Base-by-base conservation (phyloP, 2,113 vertebrate species). In the Xyliphius kryptos region DNA sequence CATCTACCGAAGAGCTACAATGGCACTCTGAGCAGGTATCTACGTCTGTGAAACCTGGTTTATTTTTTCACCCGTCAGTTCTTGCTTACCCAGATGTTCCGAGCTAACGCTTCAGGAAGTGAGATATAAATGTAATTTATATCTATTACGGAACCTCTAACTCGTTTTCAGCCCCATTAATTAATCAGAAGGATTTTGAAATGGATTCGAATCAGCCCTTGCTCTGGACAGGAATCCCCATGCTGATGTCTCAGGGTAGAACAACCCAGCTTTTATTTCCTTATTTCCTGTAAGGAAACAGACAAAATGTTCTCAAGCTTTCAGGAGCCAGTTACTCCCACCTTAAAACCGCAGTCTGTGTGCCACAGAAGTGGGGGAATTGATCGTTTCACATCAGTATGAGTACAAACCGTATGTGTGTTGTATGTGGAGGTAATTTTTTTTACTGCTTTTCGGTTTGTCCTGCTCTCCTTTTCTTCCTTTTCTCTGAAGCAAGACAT, bases 281-380 rank as follows among this genome's bases (percentile, higher is more conserved):
- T 67, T 61, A 68, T 77, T 74, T 79, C 67, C 67, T 73, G 68
- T 51, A 66, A 77, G 62, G 62, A 36, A 74, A 73, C 68, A 40
- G n/a, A 15, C 54, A 61, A 61, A 65, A 67, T 65, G 16, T 73
- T 70, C 15, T 19, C 53, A n/a, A 60, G 50, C 57, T 61, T 69
- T 67, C 66, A 74, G 61, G 69, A 74, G 68, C 60, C 66, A 63
- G 57, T 74, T 69, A 60, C 69, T 69, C 67, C 59, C 66, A 57
- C 61, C 54, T 60, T 70, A 26, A 77, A 76, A 50, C 53, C 63
- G 36, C 68, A 69, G 72, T 74, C 66, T 64, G 61, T 52, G 19
- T 20, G 43, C 61, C 49, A 66, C 64, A 66, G 55, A 43, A 59
- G 64, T 15, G n/a, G 55, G 16, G 49, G 54, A n/a, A 54, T 55